phyloP scores from a whole-genome alignment of 2,113 vertebrate species.

The Athene noctua region DNA sequence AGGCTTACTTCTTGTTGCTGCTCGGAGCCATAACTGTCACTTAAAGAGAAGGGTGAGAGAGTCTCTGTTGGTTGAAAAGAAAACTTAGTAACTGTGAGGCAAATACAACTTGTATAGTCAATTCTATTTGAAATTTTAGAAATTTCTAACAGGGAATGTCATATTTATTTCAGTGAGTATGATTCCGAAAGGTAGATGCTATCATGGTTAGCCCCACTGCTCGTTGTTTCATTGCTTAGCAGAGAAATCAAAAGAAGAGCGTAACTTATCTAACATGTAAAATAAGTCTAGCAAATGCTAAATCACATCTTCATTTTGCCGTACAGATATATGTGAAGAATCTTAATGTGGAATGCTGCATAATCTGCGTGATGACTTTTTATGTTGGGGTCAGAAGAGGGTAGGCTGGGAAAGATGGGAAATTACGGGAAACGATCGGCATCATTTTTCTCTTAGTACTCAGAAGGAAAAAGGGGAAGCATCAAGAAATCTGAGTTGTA shows the following conservation, averaged over 20 bases:
- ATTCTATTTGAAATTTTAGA: neutral
- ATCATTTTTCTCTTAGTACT: neutral
- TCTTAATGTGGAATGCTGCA: neutral
- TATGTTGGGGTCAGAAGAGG: neutral
- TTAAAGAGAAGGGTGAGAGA: neutral
- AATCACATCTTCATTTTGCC: neutral
- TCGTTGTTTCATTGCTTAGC: neutral
- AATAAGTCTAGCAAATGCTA: neutral
- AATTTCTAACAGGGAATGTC: neutral
- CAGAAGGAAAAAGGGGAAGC: neutral
- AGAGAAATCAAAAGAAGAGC: neutral
- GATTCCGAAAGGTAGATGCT: neutral
- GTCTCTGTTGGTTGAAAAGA: neutral
- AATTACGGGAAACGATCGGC: neutral
- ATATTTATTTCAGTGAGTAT: neutral
- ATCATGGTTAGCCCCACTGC: neutral
- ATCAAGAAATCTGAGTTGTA: neutral
- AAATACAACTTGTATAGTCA: neutral
- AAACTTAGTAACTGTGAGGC: neutral
- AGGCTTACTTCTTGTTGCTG: neutral
- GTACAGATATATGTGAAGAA: neutral
- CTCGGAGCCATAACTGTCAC: neutral
- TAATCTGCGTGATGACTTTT: neutral
- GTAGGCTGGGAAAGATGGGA: neutral
- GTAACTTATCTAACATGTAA: neutral